Percentiles rank a stretch among this genome's conserved stretches.
phyloP scores from a whole-genome alignment of 2,888 invertebrate genomes.

The Sinopyrophorus schimmeli region DNA sequence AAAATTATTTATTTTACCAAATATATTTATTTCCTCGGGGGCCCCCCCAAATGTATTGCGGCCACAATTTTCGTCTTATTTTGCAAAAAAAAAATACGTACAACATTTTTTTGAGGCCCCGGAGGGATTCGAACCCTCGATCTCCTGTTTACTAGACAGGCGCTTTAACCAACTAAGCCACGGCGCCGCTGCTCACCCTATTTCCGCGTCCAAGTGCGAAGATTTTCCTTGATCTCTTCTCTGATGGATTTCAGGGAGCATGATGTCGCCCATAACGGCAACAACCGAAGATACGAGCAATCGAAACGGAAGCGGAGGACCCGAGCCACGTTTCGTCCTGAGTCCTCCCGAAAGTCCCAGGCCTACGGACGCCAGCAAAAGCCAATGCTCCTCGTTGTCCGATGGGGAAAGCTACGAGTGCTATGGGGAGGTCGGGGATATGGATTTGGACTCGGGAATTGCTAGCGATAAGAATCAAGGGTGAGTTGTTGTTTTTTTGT shows the following conservation, averaged over 20 bases:
- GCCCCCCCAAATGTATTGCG: no score
- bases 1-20: no score
- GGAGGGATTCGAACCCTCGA: constrained; percentile 69
- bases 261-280: constrained; percentile 44
- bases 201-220: not conserved
- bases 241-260: constrained; percentile 60
- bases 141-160: constrained; percentile 73
- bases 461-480: constrained; percentile 40
- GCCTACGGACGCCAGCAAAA: constrained; percentile 49
- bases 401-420: constrained; percentile 84
- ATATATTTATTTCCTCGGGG: no score
- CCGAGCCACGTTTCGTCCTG: constrained; percentile 50
- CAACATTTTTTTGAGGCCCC: no score
- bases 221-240: constrained; percentile 64
- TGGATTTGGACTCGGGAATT: constrained; percentile 54
- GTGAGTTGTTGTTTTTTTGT: constrained; percentile 28
- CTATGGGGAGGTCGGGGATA: constrained; percentile 65
- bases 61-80: no score
- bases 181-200: constrained; percentile 58
- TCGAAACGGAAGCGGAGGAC: constrained; percentile 45
- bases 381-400: constrained; percentile 64
- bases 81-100: no score
- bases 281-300: constrained; percentile 32
- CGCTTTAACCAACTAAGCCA: constrained; percentile 82
- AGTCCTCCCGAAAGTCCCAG: constrained; percentile 58